phyloP scores from a whole-genome alignment of 1,140 invertebrate species.

The Drosophila lacertosa region DNA sequence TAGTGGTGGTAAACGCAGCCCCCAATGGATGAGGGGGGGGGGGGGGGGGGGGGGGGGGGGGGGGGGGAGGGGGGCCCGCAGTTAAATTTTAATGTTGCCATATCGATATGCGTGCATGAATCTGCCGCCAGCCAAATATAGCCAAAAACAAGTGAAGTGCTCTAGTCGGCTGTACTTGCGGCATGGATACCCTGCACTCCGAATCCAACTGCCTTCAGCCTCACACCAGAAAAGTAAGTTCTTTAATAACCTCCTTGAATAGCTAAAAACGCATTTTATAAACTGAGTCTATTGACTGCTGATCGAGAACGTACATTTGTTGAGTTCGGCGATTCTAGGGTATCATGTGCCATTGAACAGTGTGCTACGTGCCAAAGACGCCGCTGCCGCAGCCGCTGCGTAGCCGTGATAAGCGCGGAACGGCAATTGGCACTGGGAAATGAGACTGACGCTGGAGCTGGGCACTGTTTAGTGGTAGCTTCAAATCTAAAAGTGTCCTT shows the following conservation, averaged over 20 bases:
- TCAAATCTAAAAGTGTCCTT: conserved; percentile 17
- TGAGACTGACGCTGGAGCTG: background rate
- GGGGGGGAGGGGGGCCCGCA: conserved; percentile 30
- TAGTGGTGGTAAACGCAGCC: conserved; percentile 44
- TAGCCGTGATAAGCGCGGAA: conserved; percentile 29
- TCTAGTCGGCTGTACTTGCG: too few relatives aligned
- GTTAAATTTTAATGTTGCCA: conserved; percentile 83
- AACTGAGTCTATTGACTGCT: too few relatives aligned
- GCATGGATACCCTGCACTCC: too few relatives aligned
- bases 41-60: background rate
- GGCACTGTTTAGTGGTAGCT: conserved; percentile 8
- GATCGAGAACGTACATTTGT: too few relatives aligned
- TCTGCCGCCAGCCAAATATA: conserved; percentile 43
- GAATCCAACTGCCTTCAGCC: too few relatives aligned
- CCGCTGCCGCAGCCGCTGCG: background rate
- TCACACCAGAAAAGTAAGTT: too few relatives aligned
- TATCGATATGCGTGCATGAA: conserved; percentile 77
- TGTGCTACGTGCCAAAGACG: conserved; percentile 37
- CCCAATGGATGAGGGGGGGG: background rate
- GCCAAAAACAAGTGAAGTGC: conserved; percentile 23
- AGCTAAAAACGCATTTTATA: too few relatives aligned
- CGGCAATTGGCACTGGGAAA: background rate
- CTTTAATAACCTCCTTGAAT: too few relatives aligned
- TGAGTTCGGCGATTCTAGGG: too few relatives aligned
- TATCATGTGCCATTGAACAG: conserved; percentile 44